Conservation (phyloP, 2,888 invertebrate species). For the Smittia sp. region DNA sequence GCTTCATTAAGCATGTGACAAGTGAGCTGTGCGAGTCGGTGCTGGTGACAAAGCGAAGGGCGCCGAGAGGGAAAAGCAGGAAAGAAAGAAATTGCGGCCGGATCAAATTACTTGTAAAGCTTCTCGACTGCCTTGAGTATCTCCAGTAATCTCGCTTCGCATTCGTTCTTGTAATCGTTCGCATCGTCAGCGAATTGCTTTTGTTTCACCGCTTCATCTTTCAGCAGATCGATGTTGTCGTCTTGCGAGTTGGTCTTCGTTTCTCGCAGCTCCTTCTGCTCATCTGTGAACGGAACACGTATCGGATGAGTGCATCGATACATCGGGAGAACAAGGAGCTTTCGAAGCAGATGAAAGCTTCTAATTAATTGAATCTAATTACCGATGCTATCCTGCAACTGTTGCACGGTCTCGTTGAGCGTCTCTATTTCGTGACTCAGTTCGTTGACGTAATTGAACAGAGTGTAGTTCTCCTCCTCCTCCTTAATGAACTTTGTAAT, state of each 20-base stretch:
- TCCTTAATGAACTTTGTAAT: conserved; percentile 69
- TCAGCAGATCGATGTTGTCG: conserved; percentile 28
- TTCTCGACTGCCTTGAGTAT: conserved; percentile 35
- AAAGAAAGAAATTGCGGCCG: conserved; percentile 17
- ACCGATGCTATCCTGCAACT: conserved; percentile 65
- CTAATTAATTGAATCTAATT: conserved; percentile 42
- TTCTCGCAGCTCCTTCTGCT: conserved; percentile 28
- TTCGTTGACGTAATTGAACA: conserved; percentile 88
- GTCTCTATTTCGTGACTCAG: conserved; percentile 79
- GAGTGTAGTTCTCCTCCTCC: conserved; percentile 86
- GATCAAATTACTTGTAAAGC: conserved; percentile 39
- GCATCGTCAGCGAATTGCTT: conserved; percentile 45
- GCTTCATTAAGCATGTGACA: conserved; percentile 28
- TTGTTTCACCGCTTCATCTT: conserved; percentile 20
- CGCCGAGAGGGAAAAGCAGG: background rate
- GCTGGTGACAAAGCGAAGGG: background rate
- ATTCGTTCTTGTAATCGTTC: conserved; percentile 51
- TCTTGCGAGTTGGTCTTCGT: conserved; percentile 34
- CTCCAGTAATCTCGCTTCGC: conserved; percentile 45
- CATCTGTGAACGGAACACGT: conserved; percentile 8
- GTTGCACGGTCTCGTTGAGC: conserved; percentile 65
- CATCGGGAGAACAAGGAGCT: background rate
- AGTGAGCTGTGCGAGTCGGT: background rate
- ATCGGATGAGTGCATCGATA: background rate
- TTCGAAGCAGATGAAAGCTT: background rate